phyloP scores from a whole-genome alignment of 1,140 invertebrate species.

The Pectinophora gossypiella region DNA sequence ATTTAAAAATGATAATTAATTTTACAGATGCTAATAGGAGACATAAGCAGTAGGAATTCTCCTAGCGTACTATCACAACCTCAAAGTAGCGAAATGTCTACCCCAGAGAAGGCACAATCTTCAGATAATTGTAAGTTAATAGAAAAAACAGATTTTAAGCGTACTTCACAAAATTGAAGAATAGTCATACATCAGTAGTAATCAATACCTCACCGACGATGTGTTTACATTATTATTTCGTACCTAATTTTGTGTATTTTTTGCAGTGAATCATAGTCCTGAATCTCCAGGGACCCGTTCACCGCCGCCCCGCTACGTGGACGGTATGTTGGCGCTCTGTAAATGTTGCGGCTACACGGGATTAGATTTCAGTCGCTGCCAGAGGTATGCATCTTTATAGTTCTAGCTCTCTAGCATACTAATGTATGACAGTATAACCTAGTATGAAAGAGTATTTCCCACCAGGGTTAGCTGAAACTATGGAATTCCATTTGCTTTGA shows the following conservation, averaged over 20 bases:
- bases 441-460: too few species aligned
- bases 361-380: constrained; percentile 82
- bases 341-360: constrained; percentile 83
- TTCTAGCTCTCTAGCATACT: too few species aligned
- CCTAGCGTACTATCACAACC: constrained; percentile 47
- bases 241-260: background rate
- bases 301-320: constrained; percentile 77
- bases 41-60: constrained; percentile 55
- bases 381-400: too few species aligned
- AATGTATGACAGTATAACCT: too few species aligned
- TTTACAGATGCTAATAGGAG: constrained; percentile 60
- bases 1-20: constrained; percentile 8
- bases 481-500: too few species aligned
- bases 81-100: constrained; percentile 58
- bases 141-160: too few species aligned
- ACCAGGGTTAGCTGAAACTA: too few species aligned
- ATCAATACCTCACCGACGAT: background rate
- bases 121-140: constrained; percentile 48
- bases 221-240: background rate
- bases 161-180: too few species aligned
- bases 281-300: constrained; percentile 50
- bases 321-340: constrained; percentile 83
- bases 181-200: too few species aligned
- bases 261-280: constrained; percentile 44
- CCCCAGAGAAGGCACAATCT: constrained; percentile 55